Evolutionary conservation across 2,797 vertebrate genomes (phyloP).

Genomic region (Buphagus erythrorhynchus): DNA sequence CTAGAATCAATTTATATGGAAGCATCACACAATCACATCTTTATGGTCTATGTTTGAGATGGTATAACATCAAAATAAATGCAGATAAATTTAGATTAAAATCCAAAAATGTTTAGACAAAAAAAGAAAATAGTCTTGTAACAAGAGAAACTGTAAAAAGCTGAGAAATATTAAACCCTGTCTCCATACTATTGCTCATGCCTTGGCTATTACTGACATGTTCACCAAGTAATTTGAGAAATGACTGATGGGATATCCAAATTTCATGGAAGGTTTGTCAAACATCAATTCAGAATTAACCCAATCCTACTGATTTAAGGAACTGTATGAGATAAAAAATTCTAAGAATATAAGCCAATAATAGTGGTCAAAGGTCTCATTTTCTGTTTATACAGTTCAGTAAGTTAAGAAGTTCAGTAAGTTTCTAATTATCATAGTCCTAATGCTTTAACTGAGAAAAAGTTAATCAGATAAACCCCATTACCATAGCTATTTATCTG

Average conservation of each 20-base stretch:
- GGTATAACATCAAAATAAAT: neutral
- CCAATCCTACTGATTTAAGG: neutral
- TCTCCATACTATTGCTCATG: neutral
- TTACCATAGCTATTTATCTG: conserved; percentile 89
- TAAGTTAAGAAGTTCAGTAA: neutral
- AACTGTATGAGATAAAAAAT: neutral
- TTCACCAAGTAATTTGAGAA: neutral
- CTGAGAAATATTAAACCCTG: neutral
- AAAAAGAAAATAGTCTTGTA: neutral
- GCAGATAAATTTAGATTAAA: neutral
- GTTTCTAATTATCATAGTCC: neutral
- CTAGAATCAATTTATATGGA: neutral
- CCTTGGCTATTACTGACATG: neutral
- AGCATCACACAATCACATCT: neutral
- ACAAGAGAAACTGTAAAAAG: neutral
- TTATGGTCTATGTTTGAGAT: neutral
- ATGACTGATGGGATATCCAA: neutral
- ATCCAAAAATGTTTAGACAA: neutral
- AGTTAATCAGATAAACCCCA: neutral
- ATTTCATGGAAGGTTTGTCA: neutral
- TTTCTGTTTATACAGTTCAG: neutral
- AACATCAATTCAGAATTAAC: neutral
- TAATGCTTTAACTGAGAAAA: neutral
- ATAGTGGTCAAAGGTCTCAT: neutral
- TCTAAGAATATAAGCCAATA: neutral